Conservation (phyloP, 2,113 vertebrate species). For the Catharus bicknelli region DNA sequence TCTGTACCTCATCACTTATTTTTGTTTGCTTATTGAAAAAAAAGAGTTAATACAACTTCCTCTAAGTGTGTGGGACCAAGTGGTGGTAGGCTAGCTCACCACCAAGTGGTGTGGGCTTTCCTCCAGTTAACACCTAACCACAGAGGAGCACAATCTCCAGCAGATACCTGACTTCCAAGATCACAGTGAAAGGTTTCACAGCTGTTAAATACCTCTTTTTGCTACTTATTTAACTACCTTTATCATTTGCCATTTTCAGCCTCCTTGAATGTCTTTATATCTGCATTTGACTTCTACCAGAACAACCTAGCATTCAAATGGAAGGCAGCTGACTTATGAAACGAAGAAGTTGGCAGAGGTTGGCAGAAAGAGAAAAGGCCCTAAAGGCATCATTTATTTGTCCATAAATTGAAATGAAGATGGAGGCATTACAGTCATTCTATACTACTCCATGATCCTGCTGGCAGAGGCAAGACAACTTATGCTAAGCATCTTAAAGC, state of each 20-base stretch:
- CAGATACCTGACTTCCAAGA: not conserved
- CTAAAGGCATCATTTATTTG: not conserved
- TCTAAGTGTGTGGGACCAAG: not conserved
- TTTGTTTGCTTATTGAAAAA: not conserved
- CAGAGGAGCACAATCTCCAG: not conserved
- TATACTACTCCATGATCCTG: not conserved
- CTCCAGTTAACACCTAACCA: not conserved
- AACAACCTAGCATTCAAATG: not conserved
- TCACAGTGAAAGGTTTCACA: not conserved
- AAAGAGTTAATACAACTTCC: not conserved
- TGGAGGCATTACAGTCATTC: not conserved
- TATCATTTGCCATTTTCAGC: not conserved
- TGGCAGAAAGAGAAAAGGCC: not conserved
- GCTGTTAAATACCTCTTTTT: not conserved
- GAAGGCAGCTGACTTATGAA: not conserved
- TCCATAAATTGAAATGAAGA: not conserved
- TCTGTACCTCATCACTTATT: not conserved
- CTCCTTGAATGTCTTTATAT: not conserved
- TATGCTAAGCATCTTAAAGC: not conserved
- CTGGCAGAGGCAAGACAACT: not conserved
- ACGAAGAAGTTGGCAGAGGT: not conserved
- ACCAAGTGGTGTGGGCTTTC: not conserved
- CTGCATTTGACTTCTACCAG: not conserved
- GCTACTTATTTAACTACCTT: not conserved
- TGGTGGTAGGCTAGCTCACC: too few species aligned